These are phyloP conservation scores for Heliconius nattereri DNA, from an alignment of 1,140 invertebrate species.

Conservation along the genomic window DNA sequence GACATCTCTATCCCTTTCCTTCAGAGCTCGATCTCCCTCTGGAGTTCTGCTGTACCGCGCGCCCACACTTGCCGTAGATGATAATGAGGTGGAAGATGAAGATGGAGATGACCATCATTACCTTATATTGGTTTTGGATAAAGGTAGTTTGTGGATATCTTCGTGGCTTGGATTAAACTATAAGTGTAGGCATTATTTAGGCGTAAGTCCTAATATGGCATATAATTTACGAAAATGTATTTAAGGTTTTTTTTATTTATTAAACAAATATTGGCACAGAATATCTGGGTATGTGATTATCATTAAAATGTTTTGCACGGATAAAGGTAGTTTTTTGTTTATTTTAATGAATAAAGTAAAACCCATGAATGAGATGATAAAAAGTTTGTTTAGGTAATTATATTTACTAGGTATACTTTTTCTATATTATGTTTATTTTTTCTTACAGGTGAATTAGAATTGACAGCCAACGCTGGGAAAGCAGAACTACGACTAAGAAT, in stretches of 20 bases:
- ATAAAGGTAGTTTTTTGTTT: too few relatives aligned
- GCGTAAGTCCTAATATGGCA: too few relatives aligned
- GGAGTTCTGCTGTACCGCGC: slow-evolving; percentile 89
- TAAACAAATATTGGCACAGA: too few relatives aligned
- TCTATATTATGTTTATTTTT: background rate
- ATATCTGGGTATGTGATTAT: too few relatives aligned
- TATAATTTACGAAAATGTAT: too few relatives aligned
- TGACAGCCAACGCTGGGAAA: slow-evolving; percentile 85
- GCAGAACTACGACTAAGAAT: slow-evolving; percentile 83
- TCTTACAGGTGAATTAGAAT: slow-evolving; percentile 58
- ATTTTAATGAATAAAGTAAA: too few relatives aligned
- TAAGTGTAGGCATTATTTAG: too few relatives aligned
- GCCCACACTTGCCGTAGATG: slow-evolving; percentile 72
- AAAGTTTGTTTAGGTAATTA: too few relatives aligned
- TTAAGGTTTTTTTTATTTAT: too few relatives aligned
- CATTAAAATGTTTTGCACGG: too few relatives aligned
- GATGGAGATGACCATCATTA: slow-evolving; percentile 67
- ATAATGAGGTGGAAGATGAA: slow-evolving; percentile 61
- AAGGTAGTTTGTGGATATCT: slow-evolving; percentile 48
- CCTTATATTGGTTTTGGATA: slow-evolving; percentile 60
- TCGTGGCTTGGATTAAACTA: too few relatives aligned
- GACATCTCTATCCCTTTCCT: slow-evolving; percentile 87
- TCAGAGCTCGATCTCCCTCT: slow-evolving; percentile 86
- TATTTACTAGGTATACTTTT: background rate
- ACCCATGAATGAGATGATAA: too few relatives aligned